Evolutionary conservation across 2,888 invertebrate species (phyloP).

Genomic region (Dicroscelio sp.): DNA sequence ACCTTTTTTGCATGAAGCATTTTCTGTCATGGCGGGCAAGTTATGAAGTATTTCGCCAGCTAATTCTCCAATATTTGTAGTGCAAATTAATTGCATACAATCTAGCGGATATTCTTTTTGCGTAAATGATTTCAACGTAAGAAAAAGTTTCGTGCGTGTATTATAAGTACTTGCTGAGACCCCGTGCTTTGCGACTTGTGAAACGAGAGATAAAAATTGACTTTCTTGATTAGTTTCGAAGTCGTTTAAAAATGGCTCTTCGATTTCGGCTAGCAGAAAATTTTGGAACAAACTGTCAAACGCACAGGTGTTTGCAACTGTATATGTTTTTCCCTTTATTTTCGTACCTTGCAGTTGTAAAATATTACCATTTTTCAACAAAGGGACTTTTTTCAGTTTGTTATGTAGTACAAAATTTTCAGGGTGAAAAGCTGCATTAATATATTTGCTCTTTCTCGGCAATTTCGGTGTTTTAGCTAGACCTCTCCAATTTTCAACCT

Average conservation of each 20-base stretch:
- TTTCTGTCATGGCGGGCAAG: not conserved
- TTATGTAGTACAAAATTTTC: not conserved
- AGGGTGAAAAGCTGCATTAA: not conserved
- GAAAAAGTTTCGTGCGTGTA: not conserved
- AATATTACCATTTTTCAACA: not conserved
- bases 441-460: not conserved
- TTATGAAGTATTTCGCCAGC: not conserved
- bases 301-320: not conserved
- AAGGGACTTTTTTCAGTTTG: constrained; percentile 1
- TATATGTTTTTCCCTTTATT: not conserved
- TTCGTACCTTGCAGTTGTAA: not conserved
- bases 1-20: not conserved
- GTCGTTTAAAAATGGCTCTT: not conserved
- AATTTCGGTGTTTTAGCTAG: not conserved
- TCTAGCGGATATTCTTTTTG: not conserved
- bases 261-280: not conserved
- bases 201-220: not conserved
- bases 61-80: not conserved
- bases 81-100: not conserved
- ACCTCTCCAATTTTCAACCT: not conserved
- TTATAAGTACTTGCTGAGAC: not conserved
- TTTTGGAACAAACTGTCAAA: constrained; percentile 12
- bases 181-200: not conserved
- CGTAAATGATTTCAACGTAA: not conserved
- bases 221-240: not conserved